Percentiles rank a stretch among this genome's conserved stretches.
These are phyloP conservation scores for Rhagologus leucostigma DNA, from an alignment of 2,113 vertebrate species.

Conservation along the genomic window DNA sequence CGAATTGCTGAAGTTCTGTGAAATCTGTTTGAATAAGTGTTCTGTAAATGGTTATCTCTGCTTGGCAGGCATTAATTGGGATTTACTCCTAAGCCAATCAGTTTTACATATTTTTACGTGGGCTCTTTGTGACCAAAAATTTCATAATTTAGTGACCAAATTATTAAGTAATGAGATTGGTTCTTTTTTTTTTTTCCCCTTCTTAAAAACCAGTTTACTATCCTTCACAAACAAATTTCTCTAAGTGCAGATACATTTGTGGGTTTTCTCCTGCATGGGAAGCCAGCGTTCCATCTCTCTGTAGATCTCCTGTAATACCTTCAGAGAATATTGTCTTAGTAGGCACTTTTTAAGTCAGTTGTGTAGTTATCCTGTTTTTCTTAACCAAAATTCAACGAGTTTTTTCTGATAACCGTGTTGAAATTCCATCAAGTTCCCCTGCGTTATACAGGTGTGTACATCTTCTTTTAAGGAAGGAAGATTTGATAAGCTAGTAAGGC, in stretches of 20 bases:
- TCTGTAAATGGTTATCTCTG: background rate
- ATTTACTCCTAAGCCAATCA: background rate
- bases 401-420: background rate
- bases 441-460: background rate
- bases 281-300: background rate
- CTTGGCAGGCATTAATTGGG: background rate
- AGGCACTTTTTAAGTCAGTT: background rate
- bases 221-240: background rate
- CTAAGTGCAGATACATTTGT: background rate
- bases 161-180: background rate
- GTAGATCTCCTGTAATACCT: background rate
- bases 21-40: background rate
- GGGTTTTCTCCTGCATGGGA: background rate
- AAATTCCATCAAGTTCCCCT: background rate
- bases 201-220: background rate
- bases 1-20: background rate
- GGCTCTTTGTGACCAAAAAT: background rate
- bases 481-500: background rate
- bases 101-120: background rate
- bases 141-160: background rate
- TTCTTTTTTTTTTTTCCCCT: too few species aligned
- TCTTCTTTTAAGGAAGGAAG: background rate
- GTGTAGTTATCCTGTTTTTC: background rate
- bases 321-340: background rate
- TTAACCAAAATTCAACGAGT: background rate